Evolutionary conservation across 1,140 invertebrate genomes (phyloP), one percentile per base, ranked within the genome.

Genomic region (Halesus radiatus): DNA sequence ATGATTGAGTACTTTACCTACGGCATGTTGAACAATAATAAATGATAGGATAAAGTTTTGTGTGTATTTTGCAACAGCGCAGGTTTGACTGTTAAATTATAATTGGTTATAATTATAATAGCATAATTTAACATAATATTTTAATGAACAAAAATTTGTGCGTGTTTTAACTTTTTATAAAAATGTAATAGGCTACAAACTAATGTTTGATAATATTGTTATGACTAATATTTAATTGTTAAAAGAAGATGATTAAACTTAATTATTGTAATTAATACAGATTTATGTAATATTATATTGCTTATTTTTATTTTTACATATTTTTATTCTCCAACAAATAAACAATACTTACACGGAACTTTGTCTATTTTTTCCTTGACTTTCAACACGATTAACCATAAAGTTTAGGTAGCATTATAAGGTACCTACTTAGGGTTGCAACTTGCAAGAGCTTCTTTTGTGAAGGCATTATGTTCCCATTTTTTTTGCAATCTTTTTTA

Each of bases 211-310:
- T 23, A 56, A 58, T 75, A 56, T 56, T 75, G 52, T 75, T 56
- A 75, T 75, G 53, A 75, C 29, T 73, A 73, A 73, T 73, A 26
- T 72, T 72, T 50, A 50, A 50, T 75, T 75, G 72, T 75, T 75
- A 75, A 75, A 56, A 56, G 53, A 75, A 58, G 29, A 58, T 56
- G 58, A 75, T 53, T 75, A 56, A 75, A 58, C 72, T 74, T 74
- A 75, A 75, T 75, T 75, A 75, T 75, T 75, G 72, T 75, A 75
- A 75, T 75, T 75, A 60, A 75, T 75, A 75, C 72, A 75, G 54
- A 75, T 75, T 56, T 58, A 75, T 26, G 26, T 54, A 75, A 75
- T 75, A 58, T 75, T 75, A 58, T 75, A 75, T 75, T 75, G 72
- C 72, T 75, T 75, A 75, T 75, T 75, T 75, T 58, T 75, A 58